Base-by-base conservation (phyloP, 2,113 vertebrate species). In the Trichechus manatus region DNA sequence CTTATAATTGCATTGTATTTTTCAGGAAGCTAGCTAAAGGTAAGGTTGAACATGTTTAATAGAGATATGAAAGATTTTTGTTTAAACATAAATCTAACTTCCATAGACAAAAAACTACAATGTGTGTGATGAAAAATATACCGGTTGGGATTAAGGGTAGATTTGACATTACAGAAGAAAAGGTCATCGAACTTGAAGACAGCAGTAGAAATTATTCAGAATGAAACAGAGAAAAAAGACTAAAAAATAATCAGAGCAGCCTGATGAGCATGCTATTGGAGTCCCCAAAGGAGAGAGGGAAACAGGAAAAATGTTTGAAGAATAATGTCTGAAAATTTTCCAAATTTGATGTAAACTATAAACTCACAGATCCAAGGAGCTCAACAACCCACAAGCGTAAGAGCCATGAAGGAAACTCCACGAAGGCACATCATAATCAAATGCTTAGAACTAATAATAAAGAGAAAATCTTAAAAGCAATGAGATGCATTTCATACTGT, bases 181-280 rank as follows among this genome's bases (percentile, higher is more conserved):
- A 47, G 47, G 47, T 47, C 4, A 47, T 10, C 10, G 47, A 47
- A 31, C 36, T 27, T 15, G 44, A 15, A 9, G 0, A 47, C 2
- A 5, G 19, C 89, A 19, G 81, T 47, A 68, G 36, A 42, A 53
- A 19, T 31, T 1, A 2, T 17, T 53, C 64, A 25, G 22, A 61
- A 44, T 8, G 25, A 50, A 79, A 33, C 9, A 2, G 29, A 61
- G 70, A 78, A n/a, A 27, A 50, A 36, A 80, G 64, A 39, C 33
- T 6, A 50, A 63, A 56, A 4, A 0, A 0, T 1, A 27, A 61
- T 17, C 25, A 0, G 1, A 23, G 8, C 8, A 9, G 1, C 23
- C 68, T 0, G 2, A 27, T 0, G 39, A 7, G 9, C 47, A 47
- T 6, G 63, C 82, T 33, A 1, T 33, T 14, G 23, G 29, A 22